These are phyloP conservation scores for Porites lobata DNA, from an alignment of 92 coral and sea anemone species.

Conservation along the genomic window DNA sequence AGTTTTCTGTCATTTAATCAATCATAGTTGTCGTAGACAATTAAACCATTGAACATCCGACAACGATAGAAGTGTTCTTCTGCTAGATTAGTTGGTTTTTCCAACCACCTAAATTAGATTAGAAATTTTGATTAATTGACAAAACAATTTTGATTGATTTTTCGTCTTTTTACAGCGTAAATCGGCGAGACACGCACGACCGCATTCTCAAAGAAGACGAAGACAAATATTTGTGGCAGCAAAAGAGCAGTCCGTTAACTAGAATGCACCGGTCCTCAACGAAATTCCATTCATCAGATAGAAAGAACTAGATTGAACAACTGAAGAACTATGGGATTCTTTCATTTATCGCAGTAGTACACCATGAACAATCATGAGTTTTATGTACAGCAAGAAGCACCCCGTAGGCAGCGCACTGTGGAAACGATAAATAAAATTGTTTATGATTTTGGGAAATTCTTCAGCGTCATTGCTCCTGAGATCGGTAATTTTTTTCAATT, in stretches of 20 bases:
- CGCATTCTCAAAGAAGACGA: neutral
- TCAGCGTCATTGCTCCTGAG: conserved; percentile 2
- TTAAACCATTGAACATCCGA: neutral
- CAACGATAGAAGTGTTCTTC: conserved; percentile 1
- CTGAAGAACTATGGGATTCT: neutral
- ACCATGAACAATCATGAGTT: neutral
- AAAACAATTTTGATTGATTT: neutral
- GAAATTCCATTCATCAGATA: neutral
- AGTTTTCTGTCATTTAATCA: conserved; percentile 35
- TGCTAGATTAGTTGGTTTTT: conserved; percentile 3
- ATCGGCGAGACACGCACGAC: neutral
- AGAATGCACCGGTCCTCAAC: neutral
- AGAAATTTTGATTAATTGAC: conserved; percentile 3
- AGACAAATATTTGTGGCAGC: neutral
- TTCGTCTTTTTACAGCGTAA: neutral
- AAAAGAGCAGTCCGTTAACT: neutral
- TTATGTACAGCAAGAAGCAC: neutral
- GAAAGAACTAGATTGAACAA: neutral
- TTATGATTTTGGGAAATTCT: neutral
- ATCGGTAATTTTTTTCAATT: too few species aligned
- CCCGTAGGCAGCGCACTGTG: neutral
- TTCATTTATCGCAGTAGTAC: neutral
- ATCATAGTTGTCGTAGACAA: conserved; percentile 28
- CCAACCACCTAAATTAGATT: neutral
- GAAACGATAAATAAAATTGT: conserved; percentile 5